phyloP scores from a whole-genome alignment of 2,888 invertebrate genomes.

The Drosophila lacicola region DNA sequence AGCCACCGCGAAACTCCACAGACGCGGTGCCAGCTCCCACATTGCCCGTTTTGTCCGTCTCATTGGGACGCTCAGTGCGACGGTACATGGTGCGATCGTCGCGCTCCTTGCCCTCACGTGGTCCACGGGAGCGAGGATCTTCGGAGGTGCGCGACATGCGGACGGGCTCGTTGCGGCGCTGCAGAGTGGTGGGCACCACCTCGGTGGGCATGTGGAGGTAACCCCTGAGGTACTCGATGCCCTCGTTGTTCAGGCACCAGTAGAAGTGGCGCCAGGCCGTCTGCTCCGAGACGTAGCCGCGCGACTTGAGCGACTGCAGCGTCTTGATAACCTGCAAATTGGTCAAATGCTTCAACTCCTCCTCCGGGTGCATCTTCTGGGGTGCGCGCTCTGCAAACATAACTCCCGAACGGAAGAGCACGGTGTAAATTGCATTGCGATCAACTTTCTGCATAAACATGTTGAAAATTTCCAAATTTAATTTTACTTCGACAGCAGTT shows the following conservation, averaged over 20 bases:
- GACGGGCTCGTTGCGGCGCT: conserved; percentile 40
- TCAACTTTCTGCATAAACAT: conserved; percentile 43
- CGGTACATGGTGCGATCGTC: conserved; percentile 46
- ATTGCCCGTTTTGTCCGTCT: conserved; percentile 24
- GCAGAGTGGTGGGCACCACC: conserved; percentile 32
- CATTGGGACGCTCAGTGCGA: conserved; percentile 14
- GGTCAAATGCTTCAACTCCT: conserved; percentile 28
- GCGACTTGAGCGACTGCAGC: conserved; percentile 38
- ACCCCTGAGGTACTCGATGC: conserved; percentile 36
- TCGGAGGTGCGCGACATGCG: conserved; percentile 36
- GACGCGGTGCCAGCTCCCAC: conserved; percentile 40
- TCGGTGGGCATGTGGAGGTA: conserved; percentile 29
- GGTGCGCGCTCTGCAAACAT: conserved; percentile 34
- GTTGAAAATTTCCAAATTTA: too few relatives aligned
- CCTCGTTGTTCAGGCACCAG: conserved; percentile 46
- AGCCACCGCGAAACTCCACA: conserved; percentile 36
- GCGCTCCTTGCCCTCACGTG: conserved; percentile 36
- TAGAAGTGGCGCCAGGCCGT: conserved; percentile 42
- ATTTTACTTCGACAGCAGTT: not conserved
- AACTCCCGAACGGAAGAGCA: conserved; percentile 39
- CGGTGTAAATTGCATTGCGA: conserved; percentile 25
- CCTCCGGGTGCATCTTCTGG: conserved; percentile 31
- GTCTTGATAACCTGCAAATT: conserved; percentile 47
- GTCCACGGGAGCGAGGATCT: conserved; percentile 20
- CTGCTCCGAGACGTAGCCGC: conserved; percentile 41